phyloP scores from a whole-genome alignment of 2,888 invertebrate genomes.

The Spicauda simplicius region DNA sequence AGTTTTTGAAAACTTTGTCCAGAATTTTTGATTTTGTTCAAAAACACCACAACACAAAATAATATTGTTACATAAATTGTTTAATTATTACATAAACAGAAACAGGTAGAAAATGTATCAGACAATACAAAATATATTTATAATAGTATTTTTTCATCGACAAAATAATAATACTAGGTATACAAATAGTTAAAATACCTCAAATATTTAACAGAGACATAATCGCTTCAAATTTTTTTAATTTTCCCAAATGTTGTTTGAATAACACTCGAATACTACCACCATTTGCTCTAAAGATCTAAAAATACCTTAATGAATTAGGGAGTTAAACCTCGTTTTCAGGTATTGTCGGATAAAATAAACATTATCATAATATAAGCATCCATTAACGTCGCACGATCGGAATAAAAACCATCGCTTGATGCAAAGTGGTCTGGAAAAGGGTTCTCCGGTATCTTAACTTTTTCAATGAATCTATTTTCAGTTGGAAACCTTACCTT shows the following conservation, averaged over 20 bases:
- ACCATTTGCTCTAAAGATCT: background rate
- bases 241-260: conserved; percentile 11
- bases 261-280: conserved; percentile 5
- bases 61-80: too few species aligned
- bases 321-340: conserved; percentile 12
- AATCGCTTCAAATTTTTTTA: conserved; percentile 2
- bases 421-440: conserved; percentile 30
- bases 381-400: conserved; percentile 18
- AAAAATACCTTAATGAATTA: conserved; percentile 28
- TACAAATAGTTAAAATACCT: background rate
- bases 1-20: too few species aligned
- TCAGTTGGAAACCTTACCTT: conserved; percentile 16
- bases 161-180: background rate
- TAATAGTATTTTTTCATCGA: too few species aligned
- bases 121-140: too few species aligned
- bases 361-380: conserved; percentile 32
- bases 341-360: conserved; percentile 32
- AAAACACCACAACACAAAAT: too few species aligned
- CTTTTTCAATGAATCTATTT: conserved; percentile 34
- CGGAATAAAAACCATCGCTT: conserved; percentile 25
- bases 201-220: background rate
- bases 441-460: conserved; percentile 30
- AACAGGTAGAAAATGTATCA: too few species aligned
- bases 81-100: too few species aligned
- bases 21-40: too few species aligned